Percentiles rank a stretch among this genome's conserved stretches.
These are phyloP conservation scores for Naja naja DNA, from an alignment of 2,113 vertebrate species.

Conservation along the genomic window DNA sequence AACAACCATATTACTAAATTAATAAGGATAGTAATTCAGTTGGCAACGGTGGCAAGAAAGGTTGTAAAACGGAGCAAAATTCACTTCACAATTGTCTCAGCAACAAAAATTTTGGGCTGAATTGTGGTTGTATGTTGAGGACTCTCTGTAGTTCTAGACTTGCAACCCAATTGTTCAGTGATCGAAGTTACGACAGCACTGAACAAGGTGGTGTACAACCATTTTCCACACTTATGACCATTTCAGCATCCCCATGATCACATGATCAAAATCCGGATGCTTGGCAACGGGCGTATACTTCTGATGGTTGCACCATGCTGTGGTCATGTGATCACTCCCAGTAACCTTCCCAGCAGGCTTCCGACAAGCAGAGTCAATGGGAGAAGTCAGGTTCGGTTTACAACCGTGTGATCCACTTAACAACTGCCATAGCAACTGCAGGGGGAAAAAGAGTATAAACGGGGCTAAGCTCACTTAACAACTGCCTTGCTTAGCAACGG, in stretches of 20 bases:
- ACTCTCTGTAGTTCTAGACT: neutral
- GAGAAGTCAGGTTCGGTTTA: neutral
- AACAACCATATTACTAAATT: too few relatives aligned
- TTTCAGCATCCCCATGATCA: neutral
- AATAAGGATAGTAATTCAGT: too few relatives aligned
- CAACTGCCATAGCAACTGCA: neutral
- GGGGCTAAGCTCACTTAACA: neutral
- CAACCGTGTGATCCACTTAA: neutral
- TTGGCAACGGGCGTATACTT: neutral
- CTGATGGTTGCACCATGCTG: neutral
- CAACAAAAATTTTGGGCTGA: too few relatives aligned
- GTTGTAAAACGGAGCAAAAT: too few relatives aligned
- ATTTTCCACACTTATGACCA: neutral
- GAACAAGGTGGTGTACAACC: neutral
- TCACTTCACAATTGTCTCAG: too few relatives aligned
- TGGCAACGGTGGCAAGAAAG: too few relatives aligned
- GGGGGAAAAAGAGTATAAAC: neutral
- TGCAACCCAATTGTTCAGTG: neutral
- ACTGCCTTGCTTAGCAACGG: neutral
- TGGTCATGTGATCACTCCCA: neutral
- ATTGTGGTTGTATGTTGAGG: too few relatives aligned
- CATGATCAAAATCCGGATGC: neutral
- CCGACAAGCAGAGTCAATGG: neutral
- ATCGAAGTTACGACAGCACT: neutral
- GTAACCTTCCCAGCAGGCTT: neutral